phyloP scores from a whole-genome alignment of 2,797 vertebrate genomes.

The Thripadectes ignobilis region DNA sequence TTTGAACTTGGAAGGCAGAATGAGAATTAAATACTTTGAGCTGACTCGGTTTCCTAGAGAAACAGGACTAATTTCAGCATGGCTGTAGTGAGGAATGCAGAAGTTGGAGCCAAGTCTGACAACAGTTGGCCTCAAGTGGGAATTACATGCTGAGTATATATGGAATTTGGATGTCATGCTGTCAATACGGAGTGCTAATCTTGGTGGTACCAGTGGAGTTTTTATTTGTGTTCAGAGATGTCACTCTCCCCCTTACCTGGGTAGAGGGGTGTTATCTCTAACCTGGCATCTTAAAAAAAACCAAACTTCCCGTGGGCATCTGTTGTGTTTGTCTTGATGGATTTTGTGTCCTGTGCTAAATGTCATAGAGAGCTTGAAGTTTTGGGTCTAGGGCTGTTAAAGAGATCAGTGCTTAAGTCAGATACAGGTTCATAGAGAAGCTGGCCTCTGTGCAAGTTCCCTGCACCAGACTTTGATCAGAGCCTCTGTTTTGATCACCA shows the following conservation, averaged over 20 bases:
- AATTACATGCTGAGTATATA: background rate
- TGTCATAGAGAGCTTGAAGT: background rate
- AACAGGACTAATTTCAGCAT: background rate
- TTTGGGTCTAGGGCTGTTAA: background rate
- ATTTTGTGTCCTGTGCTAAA: background rate
- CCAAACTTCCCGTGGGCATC: background rate
- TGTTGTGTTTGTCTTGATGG: background rate
- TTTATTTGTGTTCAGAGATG: background rate
- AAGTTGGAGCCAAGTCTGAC: background rate
- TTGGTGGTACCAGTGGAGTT: background rate
- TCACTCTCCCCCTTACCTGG: background rate
- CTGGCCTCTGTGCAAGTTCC: background rate
- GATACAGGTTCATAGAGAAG: background rate
- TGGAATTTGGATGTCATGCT: background rate
- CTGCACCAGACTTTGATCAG: background rate
- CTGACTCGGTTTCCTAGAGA: slow-evolving; percentile 3
- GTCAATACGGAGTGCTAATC: background rate
- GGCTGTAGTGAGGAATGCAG: background rate
- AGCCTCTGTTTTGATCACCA: background rate
- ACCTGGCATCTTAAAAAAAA: background rate
- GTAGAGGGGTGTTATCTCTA: background rate
- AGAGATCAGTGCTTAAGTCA: background rate
- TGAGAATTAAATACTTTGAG: background rate
- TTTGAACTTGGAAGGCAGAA: background rate
- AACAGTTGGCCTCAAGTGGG: background rate